Evolutionary conservation across 2,113 vertebrate species (phyloP), one percentile per base, ranked within the genome.

Genomic region (Amblyopsis rosae): DNA sequence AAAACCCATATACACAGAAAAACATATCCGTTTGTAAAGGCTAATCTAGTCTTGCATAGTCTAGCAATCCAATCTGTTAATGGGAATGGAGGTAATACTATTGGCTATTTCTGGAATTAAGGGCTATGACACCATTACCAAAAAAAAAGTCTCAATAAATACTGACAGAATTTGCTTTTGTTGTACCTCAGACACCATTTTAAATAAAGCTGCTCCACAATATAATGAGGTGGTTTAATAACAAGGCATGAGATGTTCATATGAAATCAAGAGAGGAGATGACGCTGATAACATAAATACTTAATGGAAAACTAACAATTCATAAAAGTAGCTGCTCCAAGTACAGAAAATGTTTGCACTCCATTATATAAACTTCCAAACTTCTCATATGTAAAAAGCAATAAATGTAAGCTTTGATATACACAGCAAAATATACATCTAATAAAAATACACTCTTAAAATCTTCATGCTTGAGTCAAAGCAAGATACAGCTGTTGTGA

Each of bases 371-470:
- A 58, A 87, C 72, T 76, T 69, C 26, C 53, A 73, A 76, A 82
- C 67, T 62, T 50, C 33, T 53, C 69, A 54, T 59, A 57, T 70
- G 79, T 60, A 76, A 83, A 72, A 75, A 62, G 5, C 62, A 45
- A 69, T 45, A 26, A 50, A 64, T 53, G 67, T 45, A 48, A 75
- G 69, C 72, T 87, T 73, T 16, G 41, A 86, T 78, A 74, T 86
- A 86, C 73, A 86, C 86, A 89, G 87, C 67, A 84, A 88, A 90
- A 91, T 90, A 88, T 83, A 90, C 83, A 89, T 88, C 83, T 90
- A 91, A 90, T 90, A 86, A 85, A 90, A 90, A 92, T 87, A 88
- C 82, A 88, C 86, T 88, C 79, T 86, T 77, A 75, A 85, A 85
- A 79, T 60, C 48, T 74, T 57, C 63, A 75, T 62, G 69, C 46